A percentile compares a stretch with the other conserved stretches of the same genome.
Conservation (phyloP, 2,113 vertebrate genomes). For the Pyxicephalus adspersus region DNA sequence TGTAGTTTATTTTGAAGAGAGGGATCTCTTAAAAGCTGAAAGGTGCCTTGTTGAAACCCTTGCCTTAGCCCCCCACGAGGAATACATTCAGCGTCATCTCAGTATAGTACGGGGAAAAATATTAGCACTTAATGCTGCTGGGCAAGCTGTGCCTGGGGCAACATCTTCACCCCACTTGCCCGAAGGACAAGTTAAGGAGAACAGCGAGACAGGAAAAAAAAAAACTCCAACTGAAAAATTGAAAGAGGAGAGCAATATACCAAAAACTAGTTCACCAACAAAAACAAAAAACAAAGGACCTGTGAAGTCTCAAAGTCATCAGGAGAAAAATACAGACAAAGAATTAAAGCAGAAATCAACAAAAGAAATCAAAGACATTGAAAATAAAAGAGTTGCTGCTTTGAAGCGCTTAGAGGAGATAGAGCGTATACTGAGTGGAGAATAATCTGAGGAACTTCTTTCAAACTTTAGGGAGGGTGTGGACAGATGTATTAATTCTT, state of each 20-base stretch:
- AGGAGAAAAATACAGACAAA: constrained; percentile 73
- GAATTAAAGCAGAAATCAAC: constrained; percentile 83
- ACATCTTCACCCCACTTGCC: constrained; percentile 59
- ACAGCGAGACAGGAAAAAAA: constrained; percentile 59
- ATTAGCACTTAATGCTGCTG: constrained; percentile 76
- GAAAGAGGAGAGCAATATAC: constrained; percentile 73
- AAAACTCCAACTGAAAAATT: constrained; percentile 62
- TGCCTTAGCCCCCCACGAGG: constrained; percentile 90
- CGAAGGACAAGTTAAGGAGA: constrained; percentile 35
- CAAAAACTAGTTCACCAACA: constrained; percentile 72
- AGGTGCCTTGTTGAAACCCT: constrained; percentile 89
- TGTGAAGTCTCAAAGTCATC: constrained; percentile 70
- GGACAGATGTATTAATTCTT: background rate
- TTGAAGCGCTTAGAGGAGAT: constrained; percentile 98
- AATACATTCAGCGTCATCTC: constrained; percentile 92
- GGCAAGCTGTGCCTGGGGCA: constrained; percentile 67
- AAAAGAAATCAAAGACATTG: constrained; percentile 94
- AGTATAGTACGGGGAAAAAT: constrained; percentile 92
- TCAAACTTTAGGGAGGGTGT: constrained; percentile 17
- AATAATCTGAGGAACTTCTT: constrained; percentile 72
- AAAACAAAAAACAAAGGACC: constrained; percentile 64
- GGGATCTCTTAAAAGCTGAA: constrained; percentile 86
- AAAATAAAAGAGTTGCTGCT: constrained; percentile 93
- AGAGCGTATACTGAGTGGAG: constrained; percentile 94
- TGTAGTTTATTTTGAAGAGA: constrained; percentile 96